Evolutionary conservation across 2,113 vertebrate species (phyloP), one percentile per base, ranked within the genome.

Genomic region (Hemichromis elongatus): DNA sequence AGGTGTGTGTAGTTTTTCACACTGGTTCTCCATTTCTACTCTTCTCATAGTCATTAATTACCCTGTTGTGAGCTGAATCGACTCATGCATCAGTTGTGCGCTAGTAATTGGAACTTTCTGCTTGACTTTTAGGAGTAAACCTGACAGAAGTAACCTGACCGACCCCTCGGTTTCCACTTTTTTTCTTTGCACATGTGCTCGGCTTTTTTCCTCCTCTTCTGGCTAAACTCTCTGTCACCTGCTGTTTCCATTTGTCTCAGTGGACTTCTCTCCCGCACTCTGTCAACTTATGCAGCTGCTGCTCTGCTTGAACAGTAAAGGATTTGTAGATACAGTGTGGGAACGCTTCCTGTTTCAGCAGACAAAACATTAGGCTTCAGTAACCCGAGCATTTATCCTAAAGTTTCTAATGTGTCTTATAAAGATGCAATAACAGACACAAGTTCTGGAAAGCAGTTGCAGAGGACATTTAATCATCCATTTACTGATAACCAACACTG

Each of bases 191-290:
- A 80, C 92, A 93, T 93, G 91, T 95, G 91, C 33, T 91, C 21
- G 9, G 70, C 70, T 77, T 79, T 88, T 92, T 86, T 87, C 82
- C 85, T 83, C 66, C 81, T 45, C 3, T 12, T 52, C 70, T 75
- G 70, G 7, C 61, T 6, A 47, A 42, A 18, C 30, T 73, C 33
- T 77, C 53, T 87, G 83, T 90, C 83, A 79, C 77, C 85, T 87
- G 90, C 59, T 83, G 21, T 91, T 92, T 89, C 81, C 81, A 91
- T 93, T 90, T 14, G 86, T 91, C 82, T 86, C 86, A 12, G 19
- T 52, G 68, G 35, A 73, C 45, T 54, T 68, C 47, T 85, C 75
- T 85, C 54, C 45, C 35, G 73, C 53, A 59, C 40, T 33, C 40
- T 77, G 63, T 61, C 12, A 30, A 85, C 80, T 73, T 28, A 13